These are phyloP conservation scores for Takifugu flavidus DNA, from an alignment of 2,113 vertebrate species.

Conservation along the genomic window DNA sequence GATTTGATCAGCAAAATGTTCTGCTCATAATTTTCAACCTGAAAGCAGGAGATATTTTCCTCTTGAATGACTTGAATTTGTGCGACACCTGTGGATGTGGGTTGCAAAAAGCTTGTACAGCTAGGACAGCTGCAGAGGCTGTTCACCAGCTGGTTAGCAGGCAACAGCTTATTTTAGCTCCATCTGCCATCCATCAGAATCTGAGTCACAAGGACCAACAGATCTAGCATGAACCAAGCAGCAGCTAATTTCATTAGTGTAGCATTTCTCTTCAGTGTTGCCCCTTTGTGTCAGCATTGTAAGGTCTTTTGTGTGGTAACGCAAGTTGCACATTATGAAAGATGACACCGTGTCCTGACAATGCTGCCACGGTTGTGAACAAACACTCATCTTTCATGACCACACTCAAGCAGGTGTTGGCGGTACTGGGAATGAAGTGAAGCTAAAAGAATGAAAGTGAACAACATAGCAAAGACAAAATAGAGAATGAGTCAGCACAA, in stretches of 20 bases:
- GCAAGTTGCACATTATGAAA: neutral
- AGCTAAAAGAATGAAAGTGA: neutral
- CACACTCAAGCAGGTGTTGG: slow-evolving; percentile 1
- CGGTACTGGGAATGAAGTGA: neutral
- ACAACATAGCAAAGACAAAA: neutral
- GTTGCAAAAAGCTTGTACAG: neutral
- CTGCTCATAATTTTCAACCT: too few species aligned
- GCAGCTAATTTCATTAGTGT: neutral
- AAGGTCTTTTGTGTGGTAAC: neutral
- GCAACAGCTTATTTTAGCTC: neutral
- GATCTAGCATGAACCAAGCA: too few species aligned
- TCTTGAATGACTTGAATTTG: too few species aligned
- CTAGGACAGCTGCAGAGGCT: neutral
- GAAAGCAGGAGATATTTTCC: too few species aligned
- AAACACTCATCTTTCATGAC: neutral
- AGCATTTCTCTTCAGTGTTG: too few species aligned
- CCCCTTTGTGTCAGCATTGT: neutral
- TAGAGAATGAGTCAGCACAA: slow-evolving; percentile 12
- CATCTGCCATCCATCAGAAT: neutral
- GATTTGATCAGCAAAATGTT: too few species aligned
- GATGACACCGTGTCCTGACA: too few species aligned
- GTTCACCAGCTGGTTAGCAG: neutral
- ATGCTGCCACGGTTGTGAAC: neutral
- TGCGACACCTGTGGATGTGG: too few species aligned
- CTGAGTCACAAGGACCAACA: neutral